Base-by-base conservation (phyloP, 53 echinoderm and acorn worm species). In the Arbacia lixula region DNA sequence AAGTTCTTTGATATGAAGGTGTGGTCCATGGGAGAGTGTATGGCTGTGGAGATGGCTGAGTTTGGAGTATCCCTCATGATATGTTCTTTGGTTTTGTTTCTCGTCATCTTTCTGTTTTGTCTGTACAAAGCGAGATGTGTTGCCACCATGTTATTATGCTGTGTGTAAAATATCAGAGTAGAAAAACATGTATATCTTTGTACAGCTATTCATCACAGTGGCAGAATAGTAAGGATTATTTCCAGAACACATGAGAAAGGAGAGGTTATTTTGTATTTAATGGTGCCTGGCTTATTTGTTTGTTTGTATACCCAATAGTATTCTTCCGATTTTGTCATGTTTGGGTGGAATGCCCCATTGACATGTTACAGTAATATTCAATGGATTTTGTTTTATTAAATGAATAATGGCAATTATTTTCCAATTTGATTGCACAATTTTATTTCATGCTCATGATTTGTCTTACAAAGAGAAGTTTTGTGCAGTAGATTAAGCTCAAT, bases 161-260 rank as follows among this genome's bases (percentile, higher is more conserved):
- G 82, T 81, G 82, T 81, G 82, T 81, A 81, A 81, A 81, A 63
- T 81, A 81, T 81, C 82, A 81, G 82, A 81, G 82, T 81, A 81
- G 27, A 46, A 81, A 63, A 64, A 81, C 82, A 62, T 81, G 82
- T 81, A 81, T 81, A 81, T 50, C 82, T 81, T 77, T 77, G 78
- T 77, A 77, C 78, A 77, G 78, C 78, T 57, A 77, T 36, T 77
- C 78, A 43, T 56, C 60, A 77, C 40, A 37, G 78, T 64, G 82
- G 82, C 82, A 81, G 22, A 81, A 49, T 81, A 77, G 38, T 36
- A 39, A 38, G 55, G 57, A 35, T 77, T 77, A 58, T 77, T 77
- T 77, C 58, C 77, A 36, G 58, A 38, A 57, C 1, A 36, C 34
- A 39, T 37, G 37, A 56, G 12, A 77, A 36, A 77, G 73, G 49